phyloP scores from a whole-genome alignment of 2,888 invertebrate species.

The Dromius quadrimaculatus region DNA sequence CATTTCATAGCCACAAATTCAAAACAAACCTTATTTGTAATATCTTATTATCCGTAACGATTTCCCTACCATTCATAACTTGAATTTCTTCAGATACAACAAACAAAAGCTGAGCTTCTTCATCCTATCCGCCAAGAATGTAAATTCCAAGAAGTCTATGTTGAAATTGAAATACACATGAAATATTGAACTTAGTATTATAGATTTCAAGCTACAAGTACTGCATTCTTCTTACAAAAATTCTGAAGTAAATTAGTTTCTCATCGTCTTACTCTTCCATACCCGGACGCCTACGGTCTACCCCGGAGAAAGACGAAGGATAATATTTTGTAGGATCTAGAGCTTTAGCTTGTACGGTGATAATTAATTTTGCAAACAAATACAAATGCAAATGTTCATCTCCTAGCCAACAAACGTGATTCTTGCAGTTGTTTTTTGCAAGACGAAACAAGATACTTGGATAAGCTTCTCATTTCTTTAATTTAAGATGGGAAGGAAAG shows the following conservation, averaged over 20 bases:
- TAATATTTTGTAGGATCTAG: not conserved
- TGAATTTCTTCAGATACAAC: too few relatives aligned
- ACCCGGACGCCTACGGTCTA: not conserved
- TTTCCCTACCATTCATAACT: too few relatives aligned
- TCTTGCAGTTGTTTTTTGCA: too few relatives aligned
- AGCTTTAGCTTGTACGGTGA: not conserved
- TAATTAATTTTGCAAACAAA: slow-evolving; percentile 26
- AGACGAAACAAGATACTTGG: too few relatives aligned
- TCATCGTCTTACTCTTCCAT: not conserved
- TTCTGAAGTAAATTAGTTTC: slow-evolving; percentile 32
- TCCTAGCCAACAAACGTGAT: too few relatives aligned
- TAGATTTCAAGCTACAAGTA: not conserved
- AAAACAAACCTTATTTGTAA: too few relatives aligned
- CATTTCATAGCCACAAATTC: too few relatives aligned
- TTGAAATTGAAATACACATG: slow-evolving; percentile 19
- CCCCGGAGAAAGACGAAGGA: not conserved
- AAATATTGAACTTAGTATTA: slow-evolving; percentile 2
- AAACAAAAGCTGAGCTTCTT: too few relatives aligned
- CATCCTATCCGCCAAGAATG: too few relatives aligned
- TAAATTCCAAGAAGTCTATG: not conserved
- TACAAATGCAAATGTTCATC: slow-evolving; percentile 12
- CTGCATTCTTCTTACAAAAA: slow-evolving; percentile 1
- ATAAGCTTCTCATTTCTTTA: too few relatives aligned
- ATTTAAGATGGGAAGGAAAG: too few relatives aligned
- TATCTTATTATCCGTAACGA: too few relatives aligned